Conservation (phyloP, 1,140 invertebrate genomes). For the Orussus abietinus region DNA sequence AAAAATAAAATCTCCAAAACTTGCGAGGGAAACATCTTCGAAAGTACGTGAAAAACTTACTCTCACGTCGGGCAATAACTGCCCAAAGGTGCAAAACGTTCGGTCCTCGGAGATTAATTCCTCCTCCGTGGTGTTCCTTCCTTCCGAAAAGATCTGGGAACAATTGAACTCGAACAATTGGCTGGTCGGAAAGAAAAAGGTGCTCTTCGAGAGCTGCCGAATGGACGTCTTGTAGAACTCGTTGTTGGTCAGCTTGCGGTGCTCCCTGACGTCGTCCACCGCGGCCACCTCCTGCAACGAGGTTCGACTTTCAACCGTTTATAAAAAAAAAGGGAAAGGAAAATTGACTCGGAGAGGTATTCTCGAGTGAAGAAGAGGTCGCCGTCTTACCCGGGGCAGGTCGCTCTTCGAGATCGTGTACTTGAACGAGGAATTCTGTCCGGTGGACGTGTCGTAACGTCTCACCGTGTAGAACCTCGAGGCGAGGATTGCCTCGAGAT, state of each 20-base stretch:
- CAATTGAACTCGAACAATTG: constrained; percentile 37
- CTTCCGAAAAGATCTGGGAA: no score
- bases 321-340: no score
- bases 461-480: constrained; percentile 56
- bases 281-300: constrained; percentile 23
- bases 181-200: constrained; percentile 60
- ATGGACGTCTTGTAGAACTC: constrained; percentile 58
- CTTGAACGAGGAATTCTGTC: constrained; percentile 43
- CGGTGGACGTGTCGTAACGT: constrained; percentile 46
- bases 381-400: constrained; percentile 32
- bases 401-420: constrained; percentile 40
- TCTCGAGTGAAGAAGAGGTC: no score
- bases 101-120: constrained; percentile 10
- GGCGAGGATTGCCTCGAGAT: constrained; percentile 49
- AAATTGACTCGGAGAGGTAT: no score
- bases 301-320: no score
- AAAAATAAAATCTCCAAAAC: no score
- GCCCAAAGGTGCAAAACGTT: constrained; percentile 24
- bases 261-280: constrained; percentile 53
- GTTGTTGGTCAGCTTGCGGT: constrained; percentile 57
- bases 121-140: constrained; percentile 4
- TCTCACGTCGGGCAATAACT: no score
- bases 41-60: no score
- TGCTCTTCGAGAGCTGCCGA: constrained; percentile 53
- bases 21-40: no score